Evolutionary conservation across 2,797 vertebrate species (phyloP).

Genomic region (Anabacerthia variegaticeps): DNA sequence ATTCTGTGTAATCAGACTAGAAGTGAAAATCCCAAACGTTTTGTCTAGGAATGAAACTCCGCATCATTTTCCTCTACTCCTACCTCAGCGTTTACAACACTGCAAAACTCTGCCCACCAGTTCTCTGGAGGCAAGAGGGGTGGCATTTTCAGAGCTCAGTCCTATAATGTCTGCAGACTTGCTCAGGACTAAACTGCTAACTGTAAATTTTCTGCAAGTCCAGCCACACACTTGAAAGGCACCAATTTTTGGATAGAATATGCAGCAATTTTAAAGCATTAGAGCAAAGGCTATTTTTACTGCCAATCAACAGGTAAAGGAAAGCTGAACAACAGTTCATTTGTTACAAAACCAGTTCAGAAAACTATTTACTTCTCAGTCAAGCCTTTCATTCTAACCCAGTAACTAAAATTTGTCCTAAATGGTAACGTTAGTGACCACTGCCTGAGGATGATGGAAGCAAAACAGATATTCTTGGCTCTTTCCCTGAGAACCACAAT

Average conservation of each 20-base stretch:
- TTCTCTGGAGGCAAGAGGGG: not conserved
- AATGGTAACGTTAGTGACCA: not conserved
- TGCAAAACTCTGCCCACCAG: not conserved
- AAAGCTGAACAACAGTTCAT: not conserved
- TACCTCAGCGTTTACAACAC: not conserved
- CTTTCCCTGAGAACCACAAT: not conserved
- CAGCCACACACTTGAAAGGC: not conserved
- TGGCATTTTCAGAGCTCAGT: not conserved
- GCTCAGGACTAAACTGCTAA: not conserved
- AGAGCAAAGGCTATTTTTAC: not conserved
- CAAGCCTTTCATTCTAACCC: not conserved
- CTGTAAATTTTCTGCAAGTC: not conserved
- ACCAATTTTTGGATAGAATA: not conserved
- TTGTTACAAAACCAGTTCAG: not conserved
- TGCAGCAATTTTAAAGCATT: not conserved
- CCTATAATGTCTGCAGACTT: not conserved
- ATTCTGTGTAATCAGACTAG: not conserved
- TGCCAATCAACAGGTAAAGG: not conserved
- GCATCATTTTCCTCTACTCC: not conserved
- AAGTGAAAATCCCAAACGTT: not conserved
- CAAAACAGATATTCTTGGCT: not conserved
- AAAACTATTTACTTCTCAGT: not conserved
- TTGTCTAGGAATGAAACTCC: not conserved
- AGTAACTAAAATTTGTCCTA: not conserved
- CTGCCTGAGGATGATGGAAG: not conserved